Base-by-base conservation (phyloP, 2,797 vertebrate genomes). In the Lithobates pipiens region DNA sequence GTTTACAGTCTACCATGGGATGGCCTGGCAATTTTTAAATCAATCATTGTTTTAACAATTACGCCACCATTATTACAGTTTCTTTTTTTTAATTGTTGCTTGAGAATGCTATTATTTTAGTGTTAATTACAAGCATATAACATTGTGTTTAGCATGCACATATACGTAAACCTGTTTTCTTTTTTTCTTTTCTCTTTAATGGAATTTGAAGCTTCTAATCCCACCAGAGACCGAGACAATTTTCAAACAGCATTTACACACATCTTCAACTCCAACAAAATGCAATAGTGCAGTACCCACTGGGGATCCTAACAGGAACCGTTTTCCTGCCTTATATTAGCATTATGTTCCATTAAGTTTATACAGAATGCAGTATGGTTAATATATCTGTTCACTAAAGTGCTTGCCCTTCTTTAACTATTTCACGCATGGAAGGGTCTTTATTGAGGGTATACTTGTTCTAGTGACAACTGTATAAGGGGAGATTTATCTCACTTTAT, bases 251-350 rank as follows among this genome's bases (percentile, higher is more conserved):
- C 80, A 86, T 77, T 82, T 82, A 76, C 79, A 77, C 67, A 86
- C 75, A 86, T 82, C 80, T 83, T 78, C 74, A 86, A 74, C 80
- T 86, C 39, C 80, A 69, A 86, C 75, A 79, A 72, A 83, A 79
- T 78, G 80, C 80, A 78, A 68, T 71, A 34, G 70, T 83, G 67
- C 71, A 73, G 0, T 75, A 70, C 63, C 76, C 86, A 76, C 86
- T 39, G 63, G 86, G 85, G 86, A 87, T 54, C 76, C 86, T 84
- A 83, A 83, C 67, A 87, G 81, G 79, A 87, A 75, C 81, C 61
- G n/a, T 76, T 87, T 84, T 83, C 81, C 86, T 83, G 61, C 69
- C 75, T 78, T 79, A 79, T 83, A 79, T 86, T 86, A 83, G 80
- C 69, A 83, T 79, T 83, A 86, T 57, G 81, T 80, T 87, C 81